phyloP scores from a whole-genome alignment of 2,888 invertebrate genomes.

The Kuschelorhynchus macadamiae region DNA sequence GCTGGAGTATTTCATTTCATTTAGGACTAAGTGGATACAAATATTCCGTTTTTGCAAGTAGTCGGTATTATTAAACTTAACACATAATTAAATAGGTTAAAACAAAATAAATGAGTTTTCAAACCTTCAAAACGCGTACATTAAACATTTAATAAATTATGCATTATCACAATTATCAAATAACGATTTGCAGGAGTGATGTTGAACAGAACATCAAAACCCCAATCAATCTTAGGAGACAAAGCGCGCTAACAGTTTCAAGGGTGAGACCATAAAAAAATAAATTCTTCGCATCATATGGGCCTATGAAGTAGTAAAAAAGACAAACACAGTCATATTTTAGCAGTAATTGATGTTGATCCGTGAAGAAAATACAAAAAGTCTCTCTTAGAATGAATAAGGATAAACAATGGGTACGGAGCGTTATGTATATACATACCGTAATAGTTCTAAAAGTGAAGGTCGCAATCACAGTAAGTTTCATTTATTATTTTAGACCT shows the following conservation, averaged over 20 bases:
- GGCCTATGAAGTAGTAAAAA: background rate
- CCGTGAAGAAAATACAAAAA: slow-evolving; percentile 27
- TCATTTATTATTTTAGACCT: slow-evolving; percentile 18
- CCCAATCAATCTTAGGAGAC: slow-evolving; percentile 1
- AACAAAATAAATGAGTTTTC: too few relatives aligned
- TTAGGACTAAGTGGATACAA: too few relatives aligned
- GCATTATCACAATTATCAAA: slow-evolving; percentile 11
- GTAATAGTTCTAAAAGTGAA: slow-evolving; percentile 28
- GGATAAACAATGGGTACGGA: slow-evolving; percentile 19
- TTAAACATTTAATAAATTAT: too few relatives aligned
- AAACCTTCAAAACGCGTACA: too few relatives aligned
- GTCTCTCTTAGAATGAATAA: slow-evolving; percentile 12
- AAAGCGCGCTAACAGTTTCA: slow-evolving; percentile 2
- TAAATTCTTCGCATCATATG: background rate
- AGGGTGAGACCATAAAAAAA: slow-evolving; percentile 19
- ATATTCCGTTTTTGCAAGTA: too few relatives aligned
- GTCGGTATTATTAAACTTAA: too few relatives aligned
- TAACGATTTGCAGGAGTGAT: slow-evolving; percentile 14
- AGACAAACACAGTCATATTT: background rate
- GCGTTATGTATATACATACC: background rate
- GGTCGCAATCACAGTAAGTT: slow-evolving; percentile 24
- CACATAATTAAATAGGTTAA: too few relatives aligned
- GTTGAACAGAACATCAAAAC: background rate
- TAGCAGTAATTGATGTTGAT: slow-evolving; percentile 12
- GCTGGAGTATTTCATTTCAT: too few relatives aligned